A percentile compares a stretch with the other conserved stretches of the same genome.
Evolutionary conservation across 2,888 invertebrate species (phyloP).

Genomic region (Cantharis nigra): DNA sequence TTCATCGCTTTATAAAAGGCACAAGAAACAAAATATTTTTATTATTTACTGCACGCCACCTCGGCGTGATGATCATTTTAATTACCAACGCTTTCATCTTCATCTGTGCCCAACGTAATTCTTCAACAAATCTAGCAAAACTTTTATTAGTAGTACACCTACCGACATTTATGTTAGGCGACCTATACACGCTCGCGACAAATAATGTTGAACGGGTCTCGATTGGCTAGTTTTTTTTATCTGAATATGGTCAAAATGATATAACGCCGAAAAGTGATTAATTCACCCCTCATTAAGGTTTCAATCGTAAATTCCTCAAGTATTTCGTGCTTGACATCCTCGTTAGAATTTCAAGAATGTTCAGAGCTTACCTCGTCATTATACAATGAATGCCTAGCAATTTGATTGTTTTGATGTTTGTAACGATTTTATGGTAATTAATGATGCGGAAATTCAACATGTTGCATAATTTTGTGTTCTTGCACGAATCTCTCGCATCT

Average conservation of each 20-base stretch:
- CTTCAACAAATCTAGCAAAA: neutral
- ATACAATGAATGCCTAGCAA: neutral
- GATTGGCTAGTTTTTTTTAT: neutral
- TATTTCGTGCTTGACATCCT: constrained; percentile 29
- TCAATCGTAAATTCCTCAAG: constrained; percentile 36
- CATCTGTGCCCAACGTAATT: neutral
- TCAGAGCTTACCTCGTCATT: constrained; percentile 8
- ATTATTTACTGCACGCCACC: constrained; percentile 25
- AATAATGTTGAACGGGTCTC: neutral
- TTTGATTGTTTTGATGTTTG: constrained; percentile 12
- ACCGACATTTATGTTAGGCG: neutral
- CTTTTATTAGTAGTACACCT: too few relatives aligned
- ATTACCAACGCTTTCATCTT: constrained; percentile 23
- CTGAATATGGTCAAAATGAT: neutral
- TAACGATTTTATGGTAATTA: neutral
- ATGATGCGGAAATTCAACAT: neutral
- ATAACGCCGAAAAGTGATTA: constrained; percentile 36
- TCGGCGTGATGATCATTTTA: constrained; percentile 27
- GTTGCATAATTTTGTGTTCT: neutral
- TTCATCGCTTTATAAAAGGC: neutral
- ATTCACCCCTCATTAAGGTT: constrained; percentile 35
- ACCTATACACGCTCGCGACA: neutral
- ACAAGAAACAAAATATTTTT: constrained; percentile 11
- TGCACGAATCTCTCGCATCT: neutral
- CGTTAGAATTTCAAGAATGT: constrained; percentile 32